Evolutionary conservation across 2,888 invertebrate species (phyloP).

Genomic region (Drosophila pegasa): DNA sequence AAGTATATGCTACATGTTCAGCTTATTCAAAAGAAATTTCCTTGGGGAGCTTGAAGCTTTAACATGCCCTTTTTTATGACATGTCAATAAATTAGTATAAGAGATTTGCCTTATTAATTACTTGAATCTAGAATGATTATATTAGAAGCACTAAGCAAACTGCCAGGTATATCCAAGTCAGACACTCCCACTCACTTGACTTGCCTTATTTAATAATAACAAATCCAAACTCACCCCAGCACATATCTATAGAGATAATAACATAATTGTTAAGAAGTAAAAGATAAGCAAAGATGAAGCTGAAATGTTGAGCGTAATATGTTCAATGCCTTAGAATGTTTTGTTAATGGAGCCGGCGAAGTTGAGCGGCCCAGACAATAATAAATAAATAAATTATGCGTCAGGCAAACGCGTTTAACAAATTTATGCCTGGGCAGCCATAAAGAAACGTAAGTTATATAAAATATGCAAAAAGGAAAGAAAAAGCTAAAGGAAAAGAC

Average conservation of each 20-base stretch:
- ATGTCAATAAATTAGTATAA: too few species aligned
- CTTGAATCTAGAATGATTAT: not conserved
- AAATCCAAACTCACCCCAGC: too few species aligned
- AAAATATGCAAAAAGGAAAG: constrained; percentile 61
- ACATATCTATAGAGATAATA: not conserved
- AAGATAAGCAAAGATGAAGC: not conserved
- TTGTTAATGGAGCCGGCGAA: constrained; percentile 37
- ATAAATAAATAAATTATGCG: constrained; percentile 65
- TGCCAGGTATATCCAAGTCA: not conserved
- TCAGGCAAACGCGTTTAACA: constrained; percentile 72
- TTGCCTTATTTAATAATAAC: too few species aligned
- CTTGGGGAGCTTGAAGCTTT: too few species aligned
- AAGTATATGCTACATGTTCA: too few species aligned
- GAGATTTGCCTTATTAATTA: too few species aligned
- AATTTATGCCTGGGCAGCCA: constrained; percentile 64
- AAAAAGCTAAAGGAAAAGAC: constrained; percentile 15
- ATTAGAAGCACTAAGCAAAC: too few species aligned
- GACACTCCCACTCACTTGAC: not conserved
- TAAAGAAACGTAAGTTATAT: constrained; percentile 61
- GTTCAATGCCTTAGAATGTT: not conserved
- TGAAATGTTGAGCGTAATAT: not conserved
- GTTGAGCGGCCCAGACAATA: constrained; percentile 61
- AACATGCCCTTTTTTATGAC: too few species aligned
- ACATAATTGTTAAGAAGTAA: not conserved
- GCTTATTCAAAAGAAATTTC: too few species aligned